Base-by-base conservation (phyloP, 2,888 invertebrate genomes). In the Agriopis marginaria region DNA sequence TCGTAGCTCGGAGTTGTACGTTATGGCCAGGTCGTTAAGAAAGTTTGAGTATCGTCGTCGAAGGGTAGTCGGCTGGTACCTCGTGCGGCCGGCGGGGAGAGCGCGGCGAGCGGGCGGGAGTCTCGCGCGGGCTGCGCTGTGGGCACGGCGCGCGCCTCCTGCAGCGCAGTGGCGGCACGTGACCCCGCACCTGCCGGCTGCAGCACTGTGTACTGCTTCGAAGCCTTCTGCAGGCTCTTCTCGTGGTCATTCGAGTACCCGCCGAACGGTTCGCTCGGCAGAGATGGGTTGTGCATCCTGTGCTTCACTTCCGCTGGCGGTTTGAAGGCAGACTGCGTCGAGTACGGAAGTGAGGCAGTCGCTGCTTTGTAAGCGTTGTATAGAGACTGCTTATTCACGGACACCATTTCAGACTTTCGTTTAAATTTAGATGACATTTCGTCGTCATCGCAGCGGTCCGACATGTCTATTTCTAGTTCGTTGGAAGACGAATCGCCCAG, bases 161-260 rank as follows among this genome's bases (percentile, higher is more conserved):
- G 97, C 84, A 97, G 95, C 32, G 97, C 97, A 50, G 97, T 97
- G 59, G 97, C 97, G 0, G 97, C 97, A 61, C 97, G 95, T 32
- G 97, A 97, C 5, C 97, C 97, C 0, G 96, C 95, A 44, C 96
- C 97, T 11, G 97, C 97, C 0, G 98, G 98, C 89, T 98, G 98
- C 74, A 98, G 93, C 77, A 97, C 97, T 71, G 98, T 98, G 86
- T 98, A 98, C 87, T 98, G 97, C 90, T 98, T 98, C 71, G 96
- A 96, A 10, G 91, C 95, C 73, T 89, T 92, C 73, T 86, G 84
- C 66, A 84, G 78, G 73, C 87, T 88, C 84, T 84, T 95, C 78
- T 86, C 95, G 82, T 85, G 95, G 79, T 85, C 95, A 45, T 95
- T 93, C 12, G 96, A 96, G 82, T 96, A 97, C 0, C 96, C 97